These are phyloP conservation scores for Reticulitermes speratus DNA, from an alignment of 1,140 invertebrate species.

Conservation along the genomic window DNA sequence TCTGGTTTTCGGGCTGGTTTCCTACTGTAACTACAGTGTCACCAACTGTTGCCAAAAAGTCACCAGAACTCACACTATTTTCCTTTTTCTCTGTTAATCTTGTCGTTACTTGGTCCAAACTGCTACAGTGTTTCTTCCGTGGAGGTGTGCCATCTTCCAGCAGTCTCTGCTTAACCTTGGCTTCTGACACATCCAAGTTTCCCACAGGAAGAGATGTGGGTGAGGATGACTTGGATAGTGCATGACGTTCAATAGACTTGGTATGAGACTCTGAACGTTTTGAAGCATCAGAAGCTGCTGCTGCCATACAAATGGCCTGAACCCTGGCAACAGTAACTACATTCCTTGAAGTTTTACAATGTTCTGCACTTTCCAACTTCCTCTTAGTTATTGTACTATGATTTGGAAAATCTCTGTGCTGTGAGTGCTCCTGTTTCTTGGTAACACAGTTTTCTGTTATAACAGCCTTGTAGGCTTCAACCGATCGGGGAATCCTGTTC, in stretches of 20 bases:
- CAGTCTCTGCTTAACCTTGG: constrained; percentile 61
- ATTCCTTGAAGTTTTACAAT: constrained; percentile 21
- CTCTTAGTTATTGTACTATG: constrained; percentile 21
- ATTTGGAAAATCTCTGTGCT: constrained; percentile 29
- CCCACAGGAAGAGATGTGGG: constrained; percentile 44
- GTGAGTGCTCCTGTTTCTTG: not conserved
- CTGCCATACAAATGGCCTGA: not conserved
- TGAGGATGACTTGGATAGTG: not conserved
- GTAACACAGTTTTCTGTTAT: constrained; percentile 3
- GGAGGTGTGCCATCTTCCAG: constrained; percentile 48
- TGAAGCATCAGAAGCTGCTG: not conserved
- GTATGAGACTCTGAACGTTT: constrained; percentile 1
- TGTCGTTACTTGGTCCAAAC: constrained; percentile 25
- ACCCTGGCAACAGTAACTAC: constrained; percentile 24
- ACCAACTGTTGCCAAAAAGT: constrained; percentile 43
- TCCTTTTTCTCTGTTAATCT: constrained; percentile 36
- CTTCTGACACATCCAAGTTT: constrained; percentile 56
- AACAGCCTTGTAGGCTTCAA: not conserved
- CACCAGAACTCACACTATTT: constrained; percentile 23
- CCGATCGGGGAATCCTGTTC: constrained; percentile 2
- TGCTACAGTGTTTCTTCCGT: constrained; percentile 18
- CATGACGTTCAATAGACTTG: not conserved
- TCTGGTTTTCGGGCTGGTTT: not conserved
- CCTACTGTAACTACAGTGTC: constrained; percentile 43
- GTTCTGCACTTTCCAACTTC: constrained; percentile 2